phyloP scores from a whole-genome alignment of 2,888 invertebrate genomes.

The Gerris lacustris region DNA sequence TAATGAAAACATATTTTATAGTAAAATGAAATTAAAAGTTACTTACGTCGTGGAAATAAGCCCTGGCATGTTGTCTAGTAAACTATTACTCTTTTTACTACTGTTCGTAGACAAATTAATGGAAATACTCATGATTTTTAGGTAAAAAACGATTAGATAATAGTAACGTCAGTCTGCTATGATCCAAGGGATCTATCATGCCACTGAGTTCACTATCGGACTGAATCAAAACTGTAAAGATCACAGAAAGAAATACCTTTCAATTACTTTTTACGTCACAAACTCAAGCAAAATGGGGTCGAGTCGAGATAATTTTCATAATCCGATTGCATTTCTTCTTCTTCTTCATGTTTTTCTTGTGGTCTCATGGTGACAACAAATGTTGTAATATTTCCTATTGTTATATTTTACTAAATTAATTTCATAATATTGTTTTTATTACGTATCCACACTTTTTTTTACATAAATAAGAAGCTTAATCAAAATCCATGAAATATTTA shows the following conservation, averaged over 20 bases:
- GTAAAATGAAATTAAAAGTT: neutral
- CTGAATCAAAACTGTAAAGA: neutral
- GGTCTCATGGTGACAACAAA: no score
- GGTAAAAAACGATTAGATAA: constrained; percentile 22
- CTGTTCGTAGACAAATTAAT: constrained; percentile 21
- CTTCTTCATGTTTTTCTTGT: neutral
- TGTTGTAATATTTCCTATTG: no score
- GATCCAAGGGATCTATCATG: neutral
- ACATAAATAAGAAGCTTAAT: no score
- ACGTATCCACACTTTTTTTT: no score
- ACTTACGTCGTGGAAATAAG: constrained; percentile 25
- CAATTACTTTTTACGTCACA: constrained; percentile 7
- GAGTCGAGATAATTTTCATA: neutral
- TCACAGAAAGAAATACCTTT: neutral
- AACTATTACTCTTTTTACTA: constrained; percentile 17
- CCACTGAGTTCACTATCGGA: constrained; percentile 1
- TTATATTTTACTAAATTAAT: no score
- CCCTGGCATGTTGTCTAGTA: constrained; percentile 25
- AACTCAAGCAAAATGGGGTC: neutral
- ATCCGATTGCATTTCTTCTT: neutral
- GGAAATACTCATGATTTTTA: constrained; percentile 27
- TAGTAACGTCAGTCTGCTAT: neutral
- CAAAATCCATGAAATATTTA: no score
- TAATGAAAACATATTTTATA: no score
- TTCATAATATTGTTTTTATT: no score